These are phyloP conservation scores for Trachurus trachurus DNA, from an alignment of 2,797 vertebrate genomes.

Conservation along the genomic window DNA sequence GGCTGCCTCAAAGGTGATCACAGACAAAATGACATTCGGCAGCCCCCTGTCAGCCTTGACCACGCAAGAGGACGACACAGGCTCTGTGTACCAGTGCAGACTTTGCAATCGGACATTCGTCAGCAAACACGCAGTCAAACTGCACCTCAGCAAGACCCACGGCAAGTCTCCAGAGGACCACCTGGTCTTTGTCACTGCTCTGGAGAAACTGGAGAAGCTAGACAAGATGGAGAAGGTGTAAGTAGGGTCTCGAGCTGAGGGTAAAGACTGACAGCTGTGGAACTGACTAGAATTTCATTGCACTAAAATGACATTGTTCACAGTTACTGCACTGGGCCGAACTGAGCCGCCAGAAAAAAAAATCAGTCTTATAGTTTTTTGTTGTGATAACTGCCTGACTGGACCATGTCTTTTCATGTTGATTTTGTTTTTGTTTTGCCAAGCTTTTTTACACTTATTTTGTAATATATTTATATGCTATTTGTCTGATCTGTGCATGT, in stretches of 20 bases:
- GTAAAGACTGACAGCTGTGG: slow-evolving; percentile 81
- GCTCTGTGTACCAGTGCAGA: slow-evolving; percentile 99
- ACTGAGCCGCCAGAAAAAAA: slow-evolving; percentile 85
- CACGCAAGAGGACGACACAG: slow-evolving; percentile 93
- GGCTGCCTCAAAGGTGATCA: slow-evolving; percentile 95
- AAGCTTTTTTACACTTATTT: slow-evolving; percentile 88
- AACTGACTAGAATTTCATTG: slow-evolving; percentile 88
- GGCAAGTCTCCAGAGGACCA: slow-evolving; percentile 99
- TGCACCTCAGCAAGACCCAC: slow-evolving; percentile 99
- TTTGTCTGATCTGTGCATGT: slow-evolving; percentile 98
- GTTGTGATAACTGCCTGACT: slow-evolving; percentile 87
- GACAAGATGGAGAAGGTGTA: slow-evolving; percentile 87
- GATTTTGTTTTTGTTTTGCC: slow-evolving; percentile 82
- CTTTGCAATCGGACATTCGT: slow-evolving; percentile 99
- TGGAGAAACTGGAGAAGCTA: slow-evolving; percentile 98
- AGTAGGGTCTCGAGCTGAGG: slow-evolving; percentile 68
- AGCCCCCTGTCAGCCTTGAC: slow-evolving; percentile 88
- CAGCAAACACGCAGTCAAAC: slow-evolving; percentile 99
- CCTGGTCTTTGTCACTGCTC: slow-evolving; percentile 98
- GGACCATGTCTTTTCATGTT: slow-evolving; percentile 87
- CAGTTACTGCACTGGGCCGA: slow-evolving; percentile 88
- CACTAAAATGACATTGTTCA: slow-evolving; percentile 87
- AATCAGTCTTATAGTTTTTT: slow-evolving; percentile 84
- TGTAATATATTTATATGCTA: slow-evolving; percentile 91
- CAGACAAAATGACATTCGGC: slow-evolving; percentile 94